Evolutionary conservation across 2,888 invertebrate species (phyloP).

Genomic region (Nymphalis polychloros): DNA sequence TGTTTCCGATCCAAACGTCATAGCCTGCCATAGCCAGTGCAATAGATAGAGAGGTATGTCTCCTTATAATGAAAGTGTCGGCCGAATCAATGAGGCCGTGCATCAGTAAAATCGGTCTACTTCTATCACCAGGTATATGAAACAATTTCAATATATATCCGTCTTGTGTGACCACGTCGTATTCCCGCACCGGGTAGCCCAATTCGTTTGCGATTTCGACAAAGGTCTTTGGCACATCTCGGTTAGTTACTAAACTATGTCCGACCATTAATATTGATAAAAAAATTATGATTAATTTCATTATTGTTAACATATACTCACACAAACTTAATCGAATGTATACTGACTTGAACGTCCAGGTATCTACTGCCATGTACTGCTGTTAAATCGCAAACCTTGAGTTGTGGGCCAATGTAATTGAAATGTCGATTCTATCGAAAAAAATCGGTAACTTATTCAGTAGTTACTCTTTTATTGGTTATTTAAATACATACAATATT

Average conservation of each 20-base stretch:
- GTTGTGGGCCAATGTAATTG: too few relatives aligned
- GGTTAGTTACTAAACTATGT: neutral
- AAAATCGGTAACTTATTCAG: too few relatives aligned
- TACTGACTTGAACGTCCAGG: too few relatives aligned
- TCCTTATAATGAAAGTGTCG: slow-evolving; percentile 51
- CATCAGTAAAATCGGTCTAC: slow-evolving; percentile 46
- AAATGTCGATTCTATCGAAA: too few relatives aligned
- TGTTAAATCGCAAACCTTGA: too few relatives aligned
- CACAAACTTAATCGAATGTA: slow-evolving; percentile 9
- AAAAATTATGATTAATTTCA: slow-evolving; percentile 4
- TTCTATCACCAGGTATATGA: slow-evolving; percentile 44
- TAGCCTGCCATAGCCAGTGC: slow-evolving; percentile 72
- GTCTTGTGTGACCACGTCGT: slow-evolving; percentile 46
- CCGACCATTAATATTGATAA: neutral
- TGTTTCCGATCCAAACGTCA: slow-evolving; percentile 64
- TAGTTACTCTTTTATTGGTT: too few relatives aligned
- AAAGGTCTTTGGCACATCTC: slow-evolving; percentile 36
- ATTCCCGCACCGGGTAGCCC: slow-evolving; percentile 41
- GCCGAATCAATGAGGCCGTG: slow-evolving; percentile 52
- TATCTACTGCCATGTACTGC: too few relatives aligned
- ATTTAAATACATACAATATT: too few relatives aligned
- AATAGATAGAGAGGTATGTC: slow-evolving; percentile 45
- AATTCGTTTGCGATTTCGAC: slow-evolving; percentile 38
- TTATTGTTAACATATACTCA: slow-evolving; percentile 3
- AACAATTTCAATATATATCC: slow-evolving; percentile 51